A percentile compares a stretch with the other conserved stretches of the same genome.
Conservation (phyloP, 1,140 invertebrate species). For the Diachasma alloeum region DNA sequence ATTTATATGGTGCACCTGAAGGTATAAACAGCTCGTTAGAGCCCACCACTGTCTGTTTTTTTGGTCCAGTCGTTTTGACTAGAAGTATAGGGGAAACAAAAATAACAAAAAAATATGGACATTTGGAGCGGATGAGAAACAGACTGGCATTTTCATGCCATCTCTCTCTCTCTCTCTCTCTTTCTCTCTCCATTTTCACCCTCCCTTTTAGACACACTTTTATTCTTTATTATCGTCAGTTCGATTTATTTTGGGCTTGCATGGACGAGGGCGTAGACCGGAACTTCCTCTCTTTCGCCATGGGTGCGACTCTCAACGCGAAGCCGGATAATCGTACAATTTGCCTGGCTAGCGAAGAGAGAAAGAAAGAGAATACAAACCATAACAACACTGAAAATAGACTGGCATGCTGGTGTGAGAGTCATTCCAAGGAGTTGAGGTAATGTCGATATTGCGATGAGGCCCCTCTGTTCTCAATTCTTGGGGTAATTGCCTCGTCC, state of each 20-base stretch:
- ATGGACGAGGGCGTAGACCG: constrained; percentile 24
- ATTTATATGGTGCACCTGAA: background rate
- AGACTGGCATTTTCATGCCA: constrained; percentile 3
- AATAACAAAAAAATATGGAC: constrained; percentile 9
- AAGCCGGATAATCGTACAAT: constrained; percentile 31
- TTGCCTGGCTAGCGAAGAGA: constrained; percentile 21
- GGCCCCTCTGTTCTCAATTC: constrained; percentile 27
- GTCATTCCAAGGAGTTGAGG: constrained; percentile 15
- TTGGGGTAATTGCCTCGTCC: constrained; percentile 8
- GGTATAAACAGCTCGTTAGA: constrained; percentile 1
- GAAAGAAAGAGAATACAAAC: background rate
- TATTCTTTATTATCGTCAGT: constrained; percentile 23
- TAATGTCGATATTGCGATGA: background rate
- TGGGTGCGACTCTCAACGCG: constrained; percentile 27
- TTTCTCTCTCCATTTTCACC: background rate
- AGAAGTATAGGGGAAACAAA: background rate
- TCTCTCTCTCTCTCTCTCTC: background rate
- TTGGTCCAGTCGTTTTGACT: background rate
- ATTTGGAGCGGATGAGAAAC: constrained; percentile 18
- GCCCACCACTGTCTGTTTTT: background rate
- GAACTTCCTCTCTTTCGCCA: constrained; percentile 23
- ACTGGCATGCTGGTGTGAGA: background rate
- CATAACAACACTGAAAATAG: constrained; percentile 27
- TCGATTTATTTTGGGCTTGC: constrained; percentile 28
- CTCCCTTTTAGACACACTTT: constrained; percentile 6